A percentile compares a stretch with the other conserved stretches of the same genome.
These are phyloP conservation scores for Pollenia labialis DNA, from an alignment of 2,888 invertebrate species.

Conservation along the genomic window DNA sequence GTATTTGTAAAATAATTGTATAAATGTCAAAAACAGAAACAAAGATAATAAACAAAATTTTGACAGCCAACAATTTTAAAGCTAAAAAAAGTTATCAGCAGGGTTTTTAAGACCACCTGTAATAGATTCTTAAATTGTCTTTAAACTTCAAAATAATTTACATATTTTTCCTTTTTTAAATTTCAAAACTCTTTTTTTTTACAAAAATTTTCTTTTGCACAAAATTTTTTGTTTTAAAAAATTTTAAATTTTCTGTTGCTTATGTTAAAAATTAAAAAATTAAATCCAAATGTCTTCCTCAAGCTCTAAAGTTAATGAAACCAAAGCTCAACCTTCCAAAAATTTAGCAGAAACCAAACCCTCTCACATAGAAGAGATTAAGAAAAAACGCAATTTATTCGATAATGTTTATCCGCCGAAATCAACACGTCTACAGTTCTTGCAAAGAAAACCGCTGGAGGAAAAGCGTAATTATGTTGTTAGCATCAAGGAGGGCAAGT, in stretches of 20 bases:
- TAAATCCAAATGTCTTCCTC: slow-evolving; percentile 13
- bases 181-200: no score
- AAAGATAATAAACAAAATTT: no score
- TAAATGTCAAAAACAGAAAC: no score
- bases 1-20: no score
- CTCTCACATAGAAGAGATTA: neutral
- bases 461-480: slow-evolving; percentile 47
- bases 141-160: no score
- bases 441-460: slow-evolving; percentile 12
- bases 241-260: no score
- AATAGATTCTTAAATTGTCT: no score
- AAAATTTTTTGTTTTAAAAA: neutral
- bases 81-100: no score
- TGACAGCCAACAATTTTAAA: no score
- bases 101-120: no score
- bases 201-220: neutral
- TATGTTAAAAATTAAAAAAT: no score
- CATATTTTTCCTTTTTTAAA: no score
- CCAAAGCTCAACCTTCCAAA: neutral
- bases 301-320: neutral
- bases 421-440: slow-evolving; percentile 24
- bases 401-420: slow-evolving; percentile 34
- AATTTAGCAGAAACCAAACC: neutral
- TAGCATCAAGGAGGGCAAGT: slow-evolving; percentile 43
- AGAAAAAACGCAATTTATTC: neutral